Evolutionary conservation across 2,888 invertebrate genomes (phyloP).

Genomic region (Cremastinae sp.): DNA sequence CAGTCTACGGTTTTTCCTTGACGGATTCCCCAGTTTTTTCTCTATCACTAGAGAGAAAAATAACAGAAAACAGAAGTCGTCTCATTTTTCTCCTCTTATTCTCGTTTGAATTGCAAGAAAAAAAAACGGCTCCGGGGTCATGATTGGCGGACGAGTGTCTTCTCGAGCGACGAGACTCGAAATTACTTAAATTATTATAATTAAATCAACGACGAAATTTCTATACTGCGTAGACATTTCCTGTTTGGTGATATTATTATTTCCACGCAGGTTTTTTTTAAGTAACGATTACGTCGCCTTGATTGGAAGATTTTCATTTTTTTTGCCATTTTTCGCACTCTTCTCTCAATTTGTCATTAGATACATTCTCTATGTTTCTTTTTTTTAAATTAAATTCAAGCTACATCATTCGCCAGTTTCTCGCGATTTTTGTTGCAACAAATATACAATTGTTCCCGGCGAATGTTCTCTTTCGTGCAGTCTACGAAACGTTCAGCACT

Average conservation of each 20-base stretch:
- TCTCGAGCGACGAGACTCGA: slow-evolving; percentile 3
- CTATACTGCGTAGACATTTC: too few relatives aligned
- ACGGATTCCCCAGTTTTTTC: too few relatives aligned
- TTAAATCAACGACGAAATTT: not conserved
- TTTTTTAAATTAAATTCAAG: slow-evolving; percentile 4
- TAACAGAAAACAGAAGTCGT: too few relatives aligned
- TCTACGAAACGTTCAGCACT: slow-evolving; percentile 63
- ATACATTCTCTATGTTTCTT: not conserved
- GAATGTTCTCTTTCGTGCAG: slow-evolving; percentile 52
- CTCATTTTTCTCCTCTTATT: too few relatives aligned
- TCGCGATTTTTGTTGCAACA: slow-evolving; percentile 69
- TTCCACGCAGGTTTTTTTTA: too few relatives aligned
- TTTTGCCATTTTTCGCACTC: not conserved
- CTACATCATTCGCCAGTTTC: slow-evolving; percentile 4
- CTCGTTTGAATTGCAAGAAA: not conserved
- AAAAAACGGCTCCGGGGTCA: slow-evolving; percentile 26
- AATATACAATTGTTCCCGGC: slow-evolving; percentile 68
- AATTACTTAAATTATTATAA: not conserved
- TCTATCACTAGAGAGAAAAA: too few relatives aligned
- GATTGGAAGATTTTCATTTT: not conserved
- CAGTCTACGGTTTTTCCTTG: too few relatives aligned
- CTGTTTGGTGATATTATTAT: too few relatives aligned
- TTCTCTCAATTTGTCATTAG: not conserved
- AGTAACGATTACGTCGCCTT: not conserved
- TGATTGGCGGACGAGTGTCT: slow-evolving; percentile 22